Base-by-base conservation (phyloP, 2,888 invertebrate species). In the Lycocerus yunnanus region DNA sequence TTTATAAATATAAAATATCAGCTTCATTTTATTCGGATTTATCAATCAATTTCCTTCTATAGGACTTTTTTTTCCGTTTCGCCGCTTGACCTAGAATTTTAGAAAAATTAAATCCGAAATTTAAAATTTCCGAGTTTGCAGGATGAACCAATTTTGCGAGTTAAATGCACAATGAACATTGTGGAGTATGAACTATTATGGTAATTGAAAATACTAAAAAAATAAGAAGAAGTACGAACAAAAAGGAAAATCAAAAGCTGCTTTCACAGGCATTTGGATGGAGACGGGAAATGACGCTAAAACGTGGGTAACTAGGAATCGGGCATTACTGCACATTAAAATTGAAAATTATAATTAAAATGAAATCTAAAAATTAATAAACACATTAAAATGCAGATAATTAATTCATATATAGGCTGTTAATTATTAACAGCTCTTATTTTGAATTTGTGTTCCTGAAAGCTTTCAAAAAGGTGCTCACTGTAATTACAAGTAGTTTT, bases 1-100 rank as follows among this genome's bases (percentile, higher is more conserved):
- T 20, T 18, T 15, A 63, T 24, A 66, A 66, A 59, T 66, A 73
- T 43, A 70, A 61, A 21, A 15, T 24, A 27, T 43, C 24, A 68
- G 18, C 18, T 27, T 21, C 15, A 21, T 24, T 59, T 24, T 60
- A 14, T 27, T 58, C 21, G 8, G n/a, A 69, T 27, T 58, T 27
- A 58, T 58, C 68, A 18, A 21, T 59, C 58, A 59, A 14, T 15
- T 59, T 59, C n/a, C n/a, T 43, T n/a, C 43, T n/a, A n/a, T 43
- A 6, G 6, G 43, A n/a, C 43, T 5, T n/a, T n/a, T 21, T 9
- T 24, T 24, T 24, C 9, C 21, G n/a, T n/a, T n/a, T n/a, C n/a
- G n/a, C n/a, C n/a, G n/a, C n/a, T n/a, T n/a, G n/a, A n/a, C n/a
- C n/a, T n/a, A n/a, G 1, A n/a, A 43, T 43, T 43, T 43, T 0